These are phyloP conservation scores for Circaetus gallicus DNA, from an alignment of 2,113 vertebrate genomes.

Conservation along the genomic window DNA sequence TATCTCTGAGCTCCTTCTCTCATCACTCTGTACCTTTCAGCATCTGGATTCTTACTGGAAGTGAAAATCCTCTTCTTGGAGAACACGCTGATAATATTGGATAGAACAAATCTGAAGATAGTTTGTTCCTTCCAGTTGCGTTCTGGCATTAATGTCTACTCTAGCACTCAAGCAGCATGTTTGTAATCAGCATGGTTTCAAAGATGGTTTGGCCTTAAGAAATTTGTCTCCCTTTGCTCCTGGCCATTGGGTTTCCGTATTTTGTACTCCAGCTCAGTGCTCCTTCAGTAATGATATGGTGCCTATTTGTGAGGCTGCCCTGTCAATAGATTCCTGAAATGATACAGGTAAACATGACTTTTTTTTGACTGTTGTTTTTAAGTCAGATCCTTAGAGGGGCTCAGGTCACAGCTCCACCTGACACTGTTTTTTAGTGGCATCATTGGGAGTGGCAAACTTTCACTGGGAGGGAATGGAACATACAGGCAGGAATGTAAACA, in stretches of 20 bases:
- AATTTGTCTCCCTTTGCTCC: background rate
- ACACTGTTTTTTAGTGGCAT: background rate
- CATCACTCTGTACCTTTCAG: background rate
- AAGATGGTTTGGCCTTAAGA: background rate
- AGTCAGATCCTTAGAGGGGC: background rate
- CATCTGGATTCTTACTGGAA: background rate
- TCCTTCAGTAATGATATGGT: accelerated
- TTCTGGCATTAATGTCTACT: background rate
- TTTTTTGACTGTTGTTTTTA: background rate
- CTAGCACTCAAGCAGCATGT: background rate
- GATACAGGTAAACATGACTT: background rate
- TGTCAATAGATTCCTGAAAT: background rate
- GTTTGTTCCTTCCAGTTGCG: background rate
- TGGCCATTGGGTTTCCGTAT: background rate
- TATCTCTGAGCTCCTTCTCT: background rate
- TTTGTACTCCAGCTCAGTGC: background rate
- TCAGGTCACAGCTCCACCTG: background rate
- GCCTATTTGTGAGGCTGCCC: background rate
- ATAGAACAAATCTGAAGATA: background rate
- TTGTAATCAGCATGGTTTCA: background rate
- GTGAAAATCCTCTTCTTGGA: background rate
- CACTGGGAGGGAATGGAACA: background rate
- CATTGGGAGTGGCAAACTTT: background rate
- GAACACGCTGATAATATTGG: background rate
- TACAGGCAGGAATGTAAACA: background rate